Conservation (phyloP, 1,140 invertebrate genomes). For the Drosophila pseudoananassae region DNA sequence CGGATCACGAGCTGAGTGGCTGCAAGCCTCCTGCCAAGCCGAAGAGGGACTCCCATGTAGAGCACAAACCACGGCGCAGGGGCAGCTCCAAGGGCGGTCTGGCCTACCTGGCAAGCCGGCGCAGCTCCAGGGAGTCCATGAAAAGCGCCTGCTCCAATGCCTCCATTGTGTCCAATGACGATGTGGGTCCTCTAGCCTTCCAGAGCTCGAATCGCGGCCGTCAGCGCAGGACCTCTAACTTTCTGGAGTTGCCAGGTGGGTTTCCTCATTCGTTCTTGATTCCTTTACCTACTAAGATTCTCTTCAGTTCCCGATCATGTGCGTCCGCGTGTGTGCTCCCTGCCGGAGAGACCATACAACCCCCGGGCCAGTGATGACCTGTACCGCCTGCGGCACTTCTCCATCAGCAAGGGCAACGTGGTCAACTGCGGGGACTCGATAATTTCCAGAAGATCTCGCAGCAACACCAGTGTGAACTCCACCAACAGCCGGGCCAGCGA, state of each 20-base stretch:
- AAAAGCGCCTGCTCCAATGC: conserved; percentile 88
- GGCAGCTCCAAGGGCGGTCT: conserved; percentile 86
- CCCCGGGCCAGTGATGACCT: conserved; percentile 92
- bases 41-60: conserved; percentile 44
- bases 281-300: background rate
- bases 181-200: conserved; percentile 90
- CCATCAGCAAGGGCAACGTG: conserved; percentile 92
- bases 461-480: conserved; percentile 93
- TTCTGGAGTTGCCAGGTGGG: conserved; percentile 92
- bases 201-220: conserved; percentile 89
- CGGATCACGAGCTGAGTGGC: conserved; percentile 68
- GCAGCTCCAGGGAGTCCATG: conserved; percentile 88
- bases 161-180: conserved; percentile 87
- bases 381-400: conserved; percentile 94
- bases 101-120: conserved; percentile 90
- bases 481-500: conserved; percentile 92
- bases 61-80: conserved; percentile 71
- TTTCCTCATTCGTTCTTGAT: background rate
- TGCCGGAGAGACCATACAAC: conserved; percentile 93
- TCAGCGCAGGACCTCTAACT: conserved; percentile 92
- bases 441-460: conserved; percentile 91
- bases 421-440: conserved; percentile 96
- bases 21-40: conserved; percentile 56
- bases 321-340: conserved; percentile 91
- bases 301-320: conserved; percentile 91